Evolutionary conservation across 2,888 invertebrate species (phyloP).

Genomic region (Rhabditoides inermis): DNA sequence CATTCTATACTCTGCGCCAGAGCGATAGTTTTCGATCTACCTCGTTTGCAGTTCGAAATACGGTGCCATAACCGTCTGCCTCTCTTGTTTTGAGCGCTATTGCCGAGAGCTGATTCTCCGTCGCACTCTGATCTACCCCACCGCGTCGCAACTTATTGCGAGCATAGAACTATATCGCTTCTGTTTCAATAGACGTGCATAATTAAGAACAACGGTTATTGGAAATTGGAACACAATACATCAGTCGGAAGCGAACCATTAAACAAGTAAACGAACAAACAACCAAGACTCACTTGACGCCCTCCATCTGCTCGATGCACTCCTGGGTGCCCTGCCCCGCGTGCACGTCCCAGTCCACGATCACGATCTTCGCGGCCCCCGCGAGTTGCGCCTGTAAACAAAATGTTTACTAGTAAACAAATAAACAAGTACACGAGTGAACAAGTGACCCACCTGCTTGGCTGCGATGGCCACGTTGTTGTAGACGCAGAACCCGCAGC

Average conservation of each 20-base stretch:
- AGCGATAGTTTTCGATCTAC: too few relatives aligned
- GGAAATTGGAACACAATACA: too few relatives aligned
- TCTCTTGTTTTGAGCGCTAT: too few relatives aligned
- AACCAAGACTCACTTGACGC: constrained; percentile 3
- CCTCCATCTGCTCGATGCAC: constrained; percentile 9
- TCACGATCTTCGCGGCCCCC: constrained; percentile 72
- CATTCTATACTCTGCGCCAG: too few relatives aligned
- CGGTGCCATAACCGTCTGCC: too few relatives aligned
- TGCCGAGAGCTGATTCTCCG: too few relatives aligned
- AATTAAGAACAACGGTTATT: too few relatives aligned
- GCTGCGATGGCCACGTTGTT: constrained; percentile 94
- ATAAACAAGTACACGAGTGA: not conserved
- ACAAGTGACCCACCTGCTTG: constrained; percentile 16
- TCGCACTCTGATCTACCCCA: too few relatives aligned
- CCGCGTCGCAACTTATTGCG: too few relatives aligned
- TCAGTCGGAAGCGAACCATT: not conserved
- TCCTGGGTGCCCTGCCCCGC: constrained; percentile 42
- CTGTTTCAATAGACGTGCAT: too few relatives aligned
- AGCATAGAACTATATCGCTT: too few relatives aligned
- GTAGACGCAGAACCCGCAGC: constrained; percentile 87
- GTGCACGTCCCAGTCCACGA: constrained; percentile 76
- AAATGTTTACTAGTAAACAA: not conserved
- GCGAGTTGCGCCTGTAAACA: constrained; percentile 11
- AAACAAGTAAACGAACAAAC: not conserved
- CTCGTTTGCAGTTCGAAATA: too few relatives aligned